These are phyloP conservation scores for Tyrophagus putrescentiae DNA, from an alignment of 1,140 invertebrate species.

Conservation along the genomic window DNA sequence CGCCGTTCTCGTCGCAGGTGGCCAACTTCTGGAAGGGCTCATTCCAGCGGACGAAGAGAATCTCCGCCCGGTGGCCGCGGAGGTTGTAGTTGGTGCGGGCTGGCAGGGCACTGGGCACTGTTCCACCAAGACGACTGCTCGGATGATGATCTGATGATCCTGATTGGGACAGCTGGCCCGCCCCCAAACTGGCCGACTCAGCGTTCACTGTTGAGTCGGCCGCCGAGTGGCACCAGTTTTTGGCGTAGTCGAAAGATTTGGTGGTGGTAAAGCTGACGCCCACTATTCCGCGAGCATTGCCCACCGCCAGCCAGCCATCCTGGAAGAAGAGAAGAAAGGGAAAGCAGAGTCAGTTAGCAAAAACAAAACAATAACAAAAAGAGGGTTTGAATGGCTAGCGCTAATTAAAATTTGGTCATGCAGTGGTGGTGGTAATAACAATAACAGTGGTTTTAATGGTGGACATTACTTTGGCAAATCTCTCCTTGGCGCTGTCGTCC, in stretches of 20 bases:
- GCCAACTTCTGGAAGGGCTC: constrained; percentile 95
- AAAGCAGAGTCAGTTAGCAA: too few species aligned
- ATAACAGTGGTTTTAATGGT: too few species aligned
- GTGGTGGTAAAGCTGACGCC: constrained; percentile 90
- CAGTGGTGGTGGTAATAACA: too few species aligned
- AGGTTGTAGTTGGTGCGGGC: constrained; percentile 93
- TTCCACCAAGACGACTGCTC: constrained; percentile 37
- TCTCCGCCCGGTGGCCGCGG: constrained; percentile 85
- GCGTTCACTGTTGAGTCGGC: background rate
- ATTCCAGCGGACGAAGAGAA: constrained; percentile 94
- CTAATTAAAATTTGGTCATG: too few species aligned
- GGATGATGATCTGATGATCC: background rate
- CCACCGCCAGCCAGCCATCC: constrained; percentile 93
- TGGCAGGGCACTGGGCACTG: constrained; percentile 60
- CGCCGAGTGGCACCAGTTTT: background rate
- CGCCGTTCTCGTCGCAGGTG: constrained; percentile 89
- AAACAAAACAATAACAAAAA: too few species aligned
- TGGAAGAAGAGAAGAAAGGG: too few species aligned
- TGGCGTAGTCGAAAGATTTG: constrained; percentile 42
- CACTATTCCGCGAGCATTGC: constrained; percentile 81
- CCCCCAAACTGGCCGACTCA: background rate
- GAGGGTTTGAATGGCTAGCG: too few species aligned
- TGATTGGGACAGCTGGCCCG: too few species aligned
- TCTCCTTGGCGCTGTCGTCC: too few species aligned
- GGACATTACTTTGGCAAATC: too few species aligned